phyloP scores from a whole-genome alignment of 2,113 vertebrate genomes.

The Haemorhous mexicanus region DNA sequence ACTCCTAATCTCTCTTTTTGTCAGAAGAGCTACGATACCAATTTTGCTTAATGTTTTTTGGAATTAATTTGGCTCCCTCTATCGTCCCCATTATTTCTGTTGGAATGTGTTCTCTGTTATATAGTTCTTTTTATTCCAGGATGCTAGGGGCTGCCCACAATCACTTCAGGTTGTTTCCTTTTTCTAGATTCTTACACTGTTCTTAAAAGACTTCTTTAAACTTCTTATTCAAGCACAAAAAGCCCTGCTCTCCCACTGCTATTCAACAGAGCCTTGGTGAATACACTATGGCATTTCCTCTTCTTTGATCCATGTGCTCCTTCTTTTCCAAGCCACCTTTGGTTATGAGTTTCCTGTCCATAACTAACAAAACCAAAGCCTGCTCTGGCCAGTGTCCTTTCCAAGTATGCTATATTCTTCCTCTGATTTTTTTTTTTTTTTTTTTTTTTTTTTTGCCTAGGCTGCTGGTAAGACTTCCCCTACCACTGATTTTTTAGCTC shows the following conservation, averaged over 20 bases:
- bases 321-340: background rate
- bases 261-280: background rate
- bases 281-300: background rate
- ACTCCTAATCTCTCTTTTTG: constrained; percentile 20
- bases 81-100: constrained; percentile 44
- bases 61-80: constrained; percentile 71
- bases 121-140: constrained; percentile 20
- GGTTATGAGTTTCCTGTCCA: background rate
- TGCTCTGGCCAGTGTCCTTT: background rate
- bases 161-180: background rate
- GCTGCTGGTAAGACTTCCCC: background rate
- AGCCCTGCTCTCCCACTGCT: background rate
- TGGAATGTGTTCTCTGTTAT: background rate
- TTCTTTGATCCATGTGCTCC: background rate
- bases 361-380: background rate
- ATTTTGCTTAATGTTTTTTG: constrained; percentile 46
- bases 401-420: background rate
- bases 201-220: background rate
- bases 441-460: accelerated
- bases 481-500: background rate
- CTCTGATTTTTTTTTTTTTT: background rate
- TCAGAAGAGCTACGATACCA: background rate
- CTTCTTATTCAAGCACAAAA: background rate
- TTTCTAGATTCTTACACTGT: background rate
- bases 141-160: background rate